Evolutionary conservation across 2,888 invertebrate genomes (phyloP).

Genomic region (Melipona beecheii): DNA sequence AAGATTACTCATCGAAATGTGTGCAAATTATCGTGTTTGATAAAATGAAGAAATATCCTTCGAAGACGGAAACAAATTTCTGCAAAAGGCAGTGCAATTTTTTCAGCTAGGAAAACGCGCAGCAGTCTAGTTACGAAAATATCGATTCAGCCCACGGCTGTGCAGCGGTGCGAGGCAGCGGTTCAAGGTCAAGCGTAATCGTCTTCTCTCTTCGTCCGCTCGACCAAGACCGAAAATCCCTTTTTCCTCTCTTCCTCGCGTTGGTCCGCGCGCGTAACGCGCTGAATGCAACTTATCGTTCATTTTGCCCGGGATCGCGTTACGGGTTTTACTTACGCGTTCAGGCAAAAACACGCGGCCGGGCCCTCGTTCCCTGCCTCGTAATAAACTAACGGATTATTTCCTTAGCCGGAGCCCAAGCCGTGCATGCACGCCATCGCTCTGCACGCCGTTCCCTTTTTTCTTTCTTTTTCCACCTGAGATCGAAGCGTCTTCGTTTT

Average conservation of each 20-base stretch:
- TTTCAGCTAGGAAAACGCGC: too few relatives aligned
- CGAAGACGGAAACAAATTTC: too few relatives aligned
- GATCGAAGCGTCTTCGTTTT: constrained; percentile 34
- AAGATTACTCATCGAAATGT: too few relatives aligned
- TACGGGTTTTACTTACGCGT: constrained; percentile 52
- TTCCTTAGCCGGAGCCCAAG: constrained; percentile 35
- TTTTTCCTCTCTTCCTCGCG: constrained; percentile 12
- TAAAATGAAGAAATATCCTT: too few relatives aligned
- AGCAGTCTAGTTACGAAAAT: constrained; percentile 46
- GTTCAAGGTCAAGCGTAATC: constrained; percentile 77
- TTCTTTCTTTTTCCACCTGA: constrained; percentile 2
- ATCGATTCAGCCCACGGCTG: constrained; percentile 69
- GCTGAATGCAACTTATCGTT: constrained; percentile 48
- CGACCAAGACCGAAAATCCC: constrained; percentile 73
- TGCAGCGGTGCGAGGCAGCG: constrained; percentile 66
- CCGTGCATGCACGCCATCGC: background rate
- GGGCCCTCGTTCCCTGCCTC: constrained; percentile 28
- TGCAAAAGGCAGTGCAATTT: too few relatives aligned
- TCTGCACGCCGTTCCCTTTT: background rate
- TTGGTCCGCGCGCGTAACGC: constrained; percentile 39
- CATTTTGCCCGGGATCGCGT: constrained; percentile 41
- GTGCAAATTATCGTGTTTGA: too few relatives aligned
- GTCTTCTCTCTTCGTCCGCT: constrained; percentile 72
- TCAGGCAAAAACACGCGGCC: constrained; percentile 43
- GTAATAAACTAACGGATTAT: constrained; percentile 66